Conservation (phyloP, 1,140 invertebrate genomes). For the Polyergus mexicanus region DNA sequence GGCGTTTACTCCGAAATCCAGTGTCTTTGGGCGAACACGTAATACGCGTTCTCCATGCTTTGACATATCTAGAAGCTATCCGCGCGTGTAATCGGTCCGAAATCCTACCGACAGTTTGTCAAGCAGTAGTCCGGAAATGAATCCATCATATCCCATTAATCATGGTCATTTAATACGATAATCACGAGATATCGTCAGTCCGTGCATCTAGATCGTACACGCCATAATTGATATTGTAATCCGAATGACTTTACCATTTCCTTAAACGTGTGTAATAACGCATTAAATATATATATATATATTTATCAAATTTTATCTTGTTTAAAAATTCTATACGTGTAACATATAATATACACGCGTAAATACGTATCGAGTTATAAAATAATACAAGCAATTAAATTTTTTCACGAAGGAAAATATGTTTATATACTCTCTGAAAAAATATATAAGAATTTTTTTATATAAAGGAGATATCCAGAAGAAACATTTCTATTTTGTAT, state of each 20-base stretch:
- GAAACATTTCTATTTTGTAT: neutral
- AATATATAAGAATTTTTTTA: constrained; percentile 1
- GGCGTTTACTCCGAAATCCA: constrained; percentile 38
- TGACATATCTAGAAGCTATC: constrained; percentile 48
- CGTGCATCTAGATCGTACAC: constrained; percentile 9
- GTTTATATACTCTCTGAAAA: neutral
- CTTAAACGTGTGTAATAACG: neutral
- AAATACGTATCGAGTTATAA: neutral
- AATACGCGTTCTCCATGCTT: constrained; percentile 57
- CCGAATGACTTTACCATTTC: constrained; percentile 7
- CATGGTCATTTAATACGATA: constrained; percentile 62
- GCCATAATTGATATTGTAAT: constrained; percentile 56
- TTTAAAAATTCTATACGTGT: neutral
- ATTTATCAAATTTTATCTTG: neutral
- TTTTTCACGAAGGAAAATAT: neutral
- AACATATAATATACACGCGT: neutral
- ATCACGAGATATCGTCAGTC: constrained; percentile 53
- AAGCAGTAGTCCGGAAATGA: constrained; percentile 51
- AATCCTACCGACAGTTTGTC: constrained; percentile 59
- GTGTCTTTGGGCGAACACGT: constrained; percentile 46
- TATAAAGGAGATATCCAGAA: neutral
- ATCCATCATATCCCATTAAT: constrained; percentile 62
- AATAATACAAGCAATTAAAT: neutral
- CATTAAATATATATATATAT: neutral
- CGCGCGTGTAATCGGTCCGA: constrained; percentile 51